Conservation (phyloP, 2,113 vertebrate genomes). For the Caretta caretta region DNA sequence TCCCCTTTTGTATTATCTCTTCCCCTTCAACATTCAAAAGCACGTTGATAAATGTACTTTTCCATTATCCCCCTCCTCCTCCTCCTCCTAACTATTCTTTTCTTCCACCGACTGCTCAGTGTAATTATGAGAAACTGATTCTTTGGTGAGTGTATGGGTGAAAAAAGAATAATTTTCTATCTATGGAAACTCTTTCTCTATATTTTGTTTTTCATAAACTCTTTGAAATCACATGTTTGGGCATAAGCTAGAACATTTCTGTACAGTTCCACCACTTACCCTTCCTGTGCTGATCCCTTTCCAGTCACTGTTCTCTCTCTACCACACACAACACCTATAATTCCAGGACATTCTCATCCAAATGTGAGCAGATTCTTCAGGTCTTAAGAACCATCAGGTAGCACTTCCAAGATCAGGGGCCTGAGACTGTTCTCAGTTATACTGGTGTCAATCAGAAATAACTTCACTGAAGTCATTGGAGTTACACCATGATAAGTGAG, state of each 20-base stretch:
- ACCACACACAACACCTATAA: background rate
- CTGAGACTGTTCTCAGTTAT: constrained; percentile 15
- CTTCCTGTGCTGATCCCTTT: background rate
- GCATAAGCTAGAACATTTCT: background rate
- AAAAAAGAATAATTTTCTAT: background rate
- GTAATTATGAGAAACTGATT: background rate
- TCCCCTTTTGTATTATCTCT: background rate
- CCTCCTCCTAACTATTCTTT: background rate
- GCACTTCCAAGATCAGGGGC: constrained; percentile 16
- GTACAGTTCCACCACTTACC: background rate
- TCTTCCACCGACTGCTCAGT: background rate
- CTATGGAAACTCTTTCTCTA: background rate
- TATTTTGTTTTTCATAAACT: constrained; percentile 8
- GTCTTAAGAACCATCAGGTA: constrained; percentile 30
- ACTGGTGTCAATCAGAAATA: constrained; percentile 36
- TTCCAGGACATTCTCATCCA: constrained; percentile 3
- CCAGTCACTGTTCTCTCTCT: background rate
- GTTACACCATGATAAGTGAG: background rate
- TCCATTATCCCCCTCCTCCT: background rate
- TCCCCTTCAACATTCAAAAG: background rate
- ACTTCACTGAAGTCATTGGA: constrained; percentile 35
- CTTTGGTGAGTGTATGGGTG: background rate
- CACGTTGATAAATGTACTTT: background rate
- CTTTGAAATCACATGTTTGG: background rate
- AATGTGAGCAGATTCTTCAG: background rate